Percentiles rank a stretch among this genome's conserved stretches.
Evolutionary conservation across 2,113 vertebrate genomes (phyloP).

Genomic region (Amphiprion percula): DNA sequence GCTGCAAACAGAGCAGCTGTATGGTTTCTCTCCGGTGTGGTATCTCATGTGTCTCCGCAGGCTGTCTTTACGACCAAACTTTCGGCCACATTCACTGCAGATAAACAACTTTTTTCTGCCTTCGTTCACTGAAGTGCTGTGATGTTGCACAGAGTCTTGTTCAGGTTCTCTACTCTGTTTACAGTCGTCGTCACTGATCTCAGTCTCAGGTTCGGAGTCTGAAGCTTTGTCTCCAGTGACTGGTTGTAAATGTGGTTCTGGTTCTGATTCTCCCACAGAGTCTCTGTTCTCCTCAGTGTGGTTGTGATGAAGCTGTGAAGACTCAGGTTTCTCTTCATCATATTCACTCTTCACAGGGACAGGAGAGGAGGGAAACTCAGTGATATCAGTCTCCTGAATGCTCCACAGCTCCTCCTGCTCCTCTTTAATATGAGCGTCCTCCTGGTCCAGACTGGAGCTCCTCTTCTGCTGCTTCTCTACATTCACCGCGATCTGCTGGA

Average conservation of each 20-base stretch:
- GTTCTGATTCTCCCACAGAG: background rate
- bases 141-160: background rate
- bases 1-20: background rate
- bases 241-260: background rate
- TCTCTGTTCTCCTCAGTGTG: background rate
- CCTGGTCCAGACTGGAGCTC: background rate
- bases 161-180: background rate
- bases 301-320: background rate
- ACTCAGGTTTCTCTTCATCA: background rate
- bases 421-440: constrained; percentile 1
- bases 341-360: background rate
- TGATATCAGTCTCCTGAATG: background rate
- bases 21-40: constrained; percentile 10
- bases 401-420: constrained; percentile 5
- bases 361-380: background rate
- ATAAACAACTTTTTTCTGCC: background rate
- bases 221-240: background rate
- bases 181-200: background rate
- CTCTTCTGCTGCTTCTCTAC: background rate
- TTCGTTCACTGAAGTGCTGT: background rate
- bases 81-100: background rate
- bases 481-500: background rate
- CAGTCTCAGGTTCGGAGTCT: background rate
- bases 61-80: background rate
- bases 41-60: constrained; percentile 11